Percentiles rank a stretch among this genome's conserved stretches.
These are phyloP conservation scores for Myotis pilosus DNA, from an alignment of 2,797 vertebrate species.

Conservation along the genomic window DNA sequence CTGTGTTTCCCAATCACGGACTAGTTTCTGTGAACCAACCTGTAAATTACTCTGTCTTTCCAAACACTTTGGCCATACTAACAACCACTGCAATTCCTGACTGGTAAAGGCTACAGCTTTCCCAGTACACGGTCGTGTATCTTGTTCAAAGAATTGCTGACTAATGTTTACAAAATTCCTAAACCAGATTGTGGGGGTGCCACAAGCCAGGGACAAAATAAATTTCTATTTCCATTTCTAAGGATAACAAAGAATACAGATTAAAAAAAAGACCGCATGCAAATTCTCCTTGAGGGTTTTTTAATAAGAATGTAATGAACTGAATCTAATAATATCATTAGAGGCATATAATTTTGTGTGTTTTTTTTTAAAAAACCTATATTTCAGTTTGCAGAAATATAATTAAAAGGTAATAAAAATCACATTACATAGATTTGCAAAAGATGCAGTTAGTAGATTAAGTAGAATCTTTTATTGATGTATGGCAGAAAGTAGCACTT, in stretches of 20 bases:
- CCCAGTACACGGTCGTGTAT: not conserved
- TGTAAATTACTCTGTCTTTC: not conserved
- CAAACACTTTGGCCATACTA: not conserved
- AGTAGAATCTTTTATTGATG: not conserved
- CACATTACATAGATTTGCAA: not conserved
- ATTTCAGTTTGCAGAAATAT: not conserved
- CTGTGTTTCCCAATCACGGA: not conserved
- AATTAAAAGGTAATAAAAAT: constrained; percentile 31
- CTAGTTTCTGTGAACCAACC: not conserved
- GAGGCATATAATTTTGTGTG: not conserved
- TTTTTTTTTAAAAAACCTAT: not conserved
- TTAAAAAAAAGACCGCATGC: not conserved
- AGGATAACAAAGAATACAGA: not conserved
- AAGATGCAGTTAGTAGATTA: not conserved
- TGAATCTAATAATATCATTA: not conserved
- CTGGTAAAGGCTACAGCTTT: not conserved
- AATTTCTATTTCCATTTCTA: constrained; percentile 25
- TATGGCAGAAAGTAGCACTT: not conserved
- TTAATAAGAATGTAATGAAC: not conserved
- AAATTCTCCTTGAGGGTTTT: not conserved
- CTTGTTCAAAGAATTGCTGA: not conserved
- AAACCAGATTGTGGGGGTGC: not conserved
- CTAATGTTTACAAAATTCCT: not conserved
- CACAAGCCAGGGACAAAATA: not conserved
- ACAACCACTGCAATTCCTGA: not conserved